phyloP scores from a whole-genome alignment of 2,113 vertebrate genomes.

The Tupaia chinensis region DNA sequence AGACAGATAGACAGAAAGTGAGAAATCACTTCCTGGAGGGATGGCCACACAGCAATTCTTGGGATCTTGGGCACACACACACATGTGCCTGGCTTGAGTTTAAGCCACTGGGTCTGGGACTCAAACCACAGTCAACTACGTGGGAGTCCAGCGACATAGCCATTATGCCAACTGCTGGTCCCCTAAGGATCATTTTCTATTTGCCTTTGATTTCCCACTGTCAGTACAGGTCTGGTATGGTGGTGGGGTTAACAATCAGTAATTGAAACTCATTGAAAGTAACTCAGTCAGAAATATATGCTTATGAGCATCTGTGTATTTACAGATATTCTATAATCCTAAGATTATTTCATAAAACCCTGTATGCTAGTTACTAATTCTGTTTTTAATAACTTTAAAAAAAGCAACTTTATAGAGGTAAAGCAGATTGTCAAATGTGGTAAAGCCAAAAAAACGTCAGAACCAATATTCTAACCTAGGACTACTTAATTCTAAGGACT shows the following conservation, averaged over 20 bases:
- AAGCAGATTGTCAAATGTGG: neutral
- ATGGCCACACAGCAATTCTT: no score
- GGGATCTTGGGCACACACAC: no score
- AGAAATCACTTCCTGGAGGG: no score
- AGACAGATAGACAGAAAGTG: no score
- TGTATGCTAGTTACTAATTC: neutral
- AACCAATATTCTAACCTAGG: neutral
- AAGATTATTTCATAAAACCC: neutral
- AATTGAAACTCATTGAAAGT: neutral
- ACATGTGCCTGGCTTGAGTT: no score
- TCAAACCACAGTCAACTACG: no score
- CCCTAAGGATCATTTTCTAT: neutral
- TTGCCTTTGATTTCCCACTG: neutral
- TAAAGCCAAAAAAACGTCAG: neutral
- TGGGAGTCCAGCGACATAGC: no score
- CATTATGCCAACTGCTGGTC: no score
- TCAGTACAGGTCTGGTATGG: neutral
- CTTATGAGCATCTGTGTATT: neutral
- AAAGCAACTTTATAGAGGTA: neutral
- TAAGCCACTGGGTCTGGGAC: no score
- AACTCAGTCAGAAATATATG: slow-evolving; percentile 1
- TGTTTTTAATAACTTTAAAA: slow-evolving; percentile 27
- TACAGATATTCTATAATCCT: neutral
- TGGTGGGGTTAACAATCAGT: neutral
- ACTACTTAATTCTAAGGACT: neutral